A percentile compares a stretch with the other conserved stretches of the same genome.
Conservation (phyloP, 2,113 vertebrate genomes). For the Atherinomorus stipes region DNA sequence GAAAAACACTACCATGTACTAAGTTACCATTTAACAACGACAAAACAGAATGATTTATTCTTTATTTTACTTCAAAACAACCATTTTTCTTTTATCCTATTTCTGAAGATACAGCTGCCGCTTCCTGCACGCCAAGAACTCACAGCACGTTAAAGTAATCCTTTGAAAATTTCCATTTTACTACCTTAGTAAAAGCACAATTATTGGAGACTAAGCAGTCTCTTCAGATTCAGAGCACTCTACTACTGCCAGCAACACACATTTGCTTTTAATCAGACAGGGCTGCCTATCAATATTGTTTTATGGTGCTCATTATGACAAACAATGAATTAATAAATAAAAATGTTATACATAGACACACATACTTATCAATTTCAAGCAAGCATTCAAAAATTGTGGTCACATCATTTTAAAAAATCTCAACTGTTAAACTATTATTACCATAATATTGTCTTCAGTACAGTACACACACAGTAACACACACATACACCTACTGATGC, state of each 20-base stretch:
- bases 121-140: not conserved
- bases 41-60: not conserved
- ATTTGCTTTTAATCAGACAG: not conserved
- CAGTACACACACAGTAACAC: not conserved
- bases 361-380: not conserved
- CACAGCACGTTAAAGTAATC: not conserved
- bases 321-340: slow-evolving; percentile 4
- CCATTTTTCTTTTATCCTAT: not conserved
- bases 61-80: not conserved
- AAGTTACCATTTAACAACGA: not conserved
- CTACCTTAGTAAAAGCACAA: not conserved
- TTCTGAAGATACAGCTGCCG: not conserved
- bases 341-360: not conserved
- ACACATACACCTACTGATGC: slow-evolving; percentile 9
- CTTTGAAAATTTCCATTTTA: not conserved
- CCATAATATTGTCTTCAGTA: not conserved
- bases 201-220: not conserved
- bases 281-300: not conserved
- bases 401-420: not conserved
- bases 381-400: not conserved
- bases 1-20: too few relatives aligned
- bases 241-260: not conserved
- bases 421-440: not conserved
- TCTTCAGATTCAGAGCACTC: not conserved
- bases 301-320: not conserved